A percentile compares a stretch with the other conserved stretches of the same genome.
Conservation (phyloP, 2,113 vertebrate species). For the Procapra przewalskii region DNA sequence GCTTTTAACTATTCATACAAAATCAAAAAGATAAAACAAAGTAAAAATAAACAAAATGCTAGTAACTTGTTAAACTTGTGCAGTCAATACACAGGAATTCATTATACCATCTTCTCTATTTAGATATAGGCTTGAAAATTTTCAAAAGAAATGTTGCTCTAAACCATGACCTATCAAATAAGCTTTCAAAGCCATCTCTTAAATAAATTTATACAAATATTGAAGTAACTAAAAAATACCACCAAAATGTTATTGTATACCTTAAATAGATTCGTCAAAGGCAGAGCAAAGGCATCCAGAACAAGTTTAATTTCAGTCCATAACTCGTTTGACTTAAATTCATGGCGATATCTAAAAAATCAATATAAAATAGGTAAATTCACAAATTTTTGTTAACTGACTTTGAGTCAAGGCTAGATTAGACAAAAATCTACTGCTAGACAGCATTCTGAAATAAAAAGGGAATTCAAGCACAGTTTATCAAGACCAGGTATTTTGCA, state of each 20-base stretch:
- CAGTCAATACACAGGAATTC: neutral
- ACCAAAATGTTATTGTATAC: constrained; percentile 77
- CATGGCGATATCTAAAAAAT: constrained; percentile 92
- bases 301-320: constrained; percentile 99
- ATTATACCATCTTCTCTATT: neutral
- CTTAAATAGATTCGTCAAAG: constrained; percentile 97
- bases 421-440: neutral
- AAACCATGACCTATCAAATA: neutral
- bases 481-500: neutral
- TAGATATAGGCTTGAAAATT: neutral
- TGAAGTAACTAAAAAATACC: constrained; percentile 2
- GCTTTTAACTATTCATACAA: neutral
- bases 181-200: neutral
- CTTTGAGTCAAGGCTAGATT: neutral
- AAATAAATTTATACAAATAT: neutral
- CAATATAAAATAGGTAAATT: constrained; percentile 12
- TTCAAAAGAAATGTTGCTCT: neutral
- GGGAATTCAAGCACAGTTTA: neutral
- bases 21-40: neutral
- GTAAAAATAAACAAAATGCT: neutral
- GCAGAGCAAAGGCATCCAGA: constrained; percentile 94
- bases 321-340: constrained; percentile 98
- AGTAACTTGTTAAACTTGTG: neutral
- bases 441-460: constrained; percentile 17
- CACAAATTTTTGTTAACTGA: neutral